Conservation (phyloP, 2,888 invertebrate genomes). For the Perizoma affinitatum region DNA sequence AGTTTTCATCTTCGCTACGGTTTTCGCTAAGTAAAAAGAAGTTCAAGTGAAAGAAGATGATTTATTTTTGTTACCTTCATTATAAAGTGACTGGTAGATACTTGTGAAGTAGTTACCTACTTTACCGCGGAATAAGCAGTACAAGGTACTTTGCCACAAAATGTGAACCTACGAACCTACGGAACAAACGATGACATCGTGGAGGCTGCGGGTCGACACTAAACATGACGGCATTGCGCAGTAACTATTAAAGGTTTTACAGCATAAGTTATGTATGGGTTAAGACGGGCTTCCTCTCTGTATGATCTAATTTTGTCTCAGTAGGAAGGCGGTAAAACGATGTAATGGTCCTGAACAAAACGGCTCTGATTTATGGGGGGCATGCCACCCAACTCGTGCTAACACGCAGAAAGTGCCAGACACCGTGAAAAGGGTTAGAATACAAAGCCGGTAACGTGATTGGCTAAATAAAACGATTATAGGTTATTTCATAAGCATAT, state of each 20-base stretch:
- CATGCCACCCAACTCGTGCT: conserved; percentile 66
- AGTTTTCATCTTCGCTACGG: conserved; percentile 38
- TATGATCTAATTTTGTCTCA: conserved; percentile 79
- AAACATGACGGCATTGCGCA: conserved; percentile 55
- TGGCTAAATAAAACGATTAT: conserved; percentile 55
- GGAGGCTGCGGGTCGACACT: conserved; percentile 45
- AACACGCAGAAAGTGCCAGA: conserved; percentile 75
- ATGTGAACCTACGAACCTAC: conserved; percentile 28
- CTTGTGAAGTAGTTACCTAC: conserved; percentile 5
- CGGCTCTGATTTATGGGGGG: conserved; percentile 75
- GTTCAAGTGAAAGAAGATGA: conserved; percentile 26
- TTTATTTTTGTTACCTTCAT: conserved; percentile 20
- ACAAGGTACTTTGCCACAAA: conserved; percentile 20
- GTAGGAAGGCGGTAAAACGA: conserved; percentile 77
- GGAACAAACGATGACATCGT: conserved; percentile 43
- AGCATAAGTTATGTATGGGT: conserved; percentile 68
- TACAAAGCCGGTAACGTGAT: conserved; percentile 59
- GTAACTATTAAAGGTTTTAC: conserved; percentile 72
- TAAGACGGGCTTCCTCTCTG: conserved; percentile 65
- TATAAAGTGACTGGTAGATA: conserved; percentile 7
- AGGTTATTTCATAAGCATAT: conserved; percentile 42
- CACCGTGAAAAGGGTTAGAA: conserved; percentile 70
- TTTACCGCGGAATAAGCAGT: conserved; percentile 8
- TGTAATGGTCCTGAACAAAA: conserved; percentile 78
- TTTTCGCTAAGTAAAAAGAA: conserved; percentile 35